These are phyloP conservation scores for Bolborhynchus lineola DNA, from an alignment of 2,113 vertebrate species.

Conservation along the genomic window DNA sequence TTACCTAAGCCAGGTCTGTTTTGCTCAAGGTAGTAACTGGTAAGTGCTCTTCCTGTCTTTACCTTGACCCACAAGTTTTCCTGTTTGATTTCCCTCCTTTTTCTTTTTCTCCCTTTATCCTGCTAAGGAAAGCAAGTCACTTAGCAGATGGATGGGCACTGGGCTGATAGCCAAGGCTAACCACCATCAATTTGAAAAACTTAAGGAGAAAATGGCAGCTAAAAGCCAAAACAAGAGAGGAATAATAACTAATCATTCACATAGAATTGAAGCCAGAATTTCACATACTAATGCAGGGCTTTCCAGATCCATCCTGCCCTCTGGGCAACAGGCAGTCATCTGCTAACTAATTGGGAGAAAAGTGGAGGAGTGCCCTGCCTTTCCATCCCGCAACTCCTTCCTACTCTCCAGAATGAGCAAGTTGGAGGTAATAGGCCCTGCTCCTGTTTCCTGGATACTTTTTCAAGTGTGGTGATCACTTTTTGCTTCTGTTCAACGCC, in stretches of 20 bases:
- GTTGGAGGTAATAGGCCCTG: background rate
- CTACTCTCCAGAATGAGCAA: background rate
- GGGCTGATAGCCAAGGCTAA: background rate
- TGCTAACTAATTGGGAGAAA: background rate
- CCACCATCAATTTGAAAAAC: background rate
- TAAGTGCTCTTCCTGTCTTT: background rate
- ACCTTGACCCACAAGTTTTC: background rate
- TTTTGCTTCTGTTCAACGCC: background rate
- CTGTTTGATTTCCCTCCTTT: background rate
- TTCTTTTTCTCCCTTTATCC: background rate
- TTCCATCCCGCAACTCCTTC: background rate
- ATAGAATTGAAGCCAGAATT: background rate
- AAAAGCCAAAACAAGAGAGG: background rate
- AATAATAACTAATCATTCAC: background rate
- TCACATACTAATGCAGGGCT: fast-evolving
- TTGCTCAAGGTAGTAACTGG: background rate
- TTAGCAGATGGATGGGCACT: fast-evolving
- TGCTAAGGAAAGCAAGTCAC: background rate
- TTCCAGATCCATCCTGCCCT: background rate
- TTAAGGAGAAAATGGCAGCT: background rate
- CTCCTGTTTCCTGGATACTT: background rate
- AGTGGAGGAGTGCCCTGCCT: fast-evolving
- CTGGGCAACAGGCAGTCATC: background rate
- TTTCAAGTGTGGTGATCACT: background rate
- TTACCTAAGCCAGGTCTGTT: background rate